These are phyloP conservation scores for Phalacrocorax pelagicus DNA, from an alignment of 2,113 vertebrate genomes.

Conservation along the genomic window DNA sequence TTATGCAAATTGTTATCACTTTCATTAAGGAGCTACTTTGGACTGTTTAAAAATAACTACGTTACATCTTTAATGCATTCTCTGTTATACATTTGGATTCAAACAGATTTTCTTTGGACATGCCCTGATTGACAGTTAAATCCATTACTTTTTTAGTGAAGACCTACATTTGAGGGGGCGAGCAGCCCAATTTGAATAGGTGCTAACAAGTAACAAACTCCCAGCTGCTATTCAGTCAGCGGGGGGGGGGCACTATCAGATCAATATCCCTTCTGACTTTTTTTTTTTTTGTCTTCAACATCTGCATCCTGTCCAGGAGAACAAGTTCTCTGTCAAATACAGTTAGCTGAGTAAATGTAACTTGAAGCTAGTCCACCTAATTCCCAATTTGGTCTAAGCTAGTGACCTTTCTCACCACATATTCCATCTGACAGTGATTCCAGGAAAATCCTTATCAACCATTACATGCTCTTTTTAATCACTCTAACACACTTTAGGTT, in stretches of 20 bases:
- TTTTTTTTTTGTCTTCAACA: neutral
- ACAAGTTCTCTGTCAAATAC: neutral
- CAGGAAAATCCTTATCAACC: neutral
- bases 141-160: neutral
- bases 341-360: neutral
- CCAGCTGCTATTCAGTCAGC: neutral
- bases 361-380: neutral
- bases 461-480: neutral
- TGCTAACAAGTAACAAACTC: neutral
- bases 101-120: neutral
- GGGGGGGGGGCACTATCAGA: neutral
- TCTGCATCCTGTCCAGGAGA: fast-evolving
- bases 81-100: neutral
- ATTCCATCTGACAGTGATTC: neutral
- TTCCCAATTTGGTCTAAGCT: neutral
- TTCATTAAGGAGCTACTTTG: conserved; percentile 12
- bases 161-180: neutral
- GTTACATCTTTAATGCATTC: neutral
- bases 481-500: neutral
- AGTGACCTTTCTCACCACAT: neutral
- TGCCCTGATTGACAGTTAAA: neutral
- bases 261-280: neutral
- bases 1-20: neutral
- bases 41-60: conserved; percentile 17
- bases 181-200: neutral